These are phyloP conservation scores for Corythaeola cristata DNA, from an alignment of 2,113 vertebrate genomes.

Conservation along the genomic window DNA sequence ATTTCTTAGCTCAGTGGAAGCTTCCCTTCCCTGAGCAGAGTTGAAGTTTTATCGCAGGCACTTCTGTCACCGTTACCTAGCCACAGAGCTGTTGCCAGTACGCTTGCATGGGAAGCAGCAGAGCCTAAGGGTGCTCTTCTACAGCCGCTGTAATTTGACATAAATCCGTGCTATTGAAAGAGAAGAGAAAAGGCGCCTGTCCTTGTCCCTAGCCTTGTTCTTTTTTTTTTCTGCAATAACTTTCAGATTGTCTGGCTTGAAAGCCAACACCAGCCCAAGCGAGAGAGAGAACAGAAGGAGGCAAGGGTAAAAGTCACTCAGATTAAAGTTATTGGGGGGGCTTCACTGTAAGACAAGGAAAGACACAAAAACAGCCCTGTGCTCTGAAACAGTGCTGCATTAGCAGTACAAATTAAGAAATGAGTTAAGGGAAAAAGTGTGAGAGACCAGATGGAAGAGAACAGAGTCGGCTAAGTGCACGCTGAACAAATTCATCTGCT, in stretches of 20 bases:
- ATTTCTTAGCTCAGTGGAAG: background rate
- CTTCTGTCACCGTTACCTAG: background rate
- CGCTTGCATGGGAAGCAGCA: background rate
- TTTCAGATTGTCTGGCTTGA: background rate
- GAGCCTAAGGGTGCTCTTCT: background rate
- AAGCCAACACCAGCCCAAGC: background rate
- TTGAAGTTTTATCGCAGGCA: background rate
- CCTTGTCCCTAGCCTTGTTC: background rate
- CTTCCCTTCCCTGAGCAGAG: background rate
- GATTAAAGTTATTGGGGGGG: background rate
- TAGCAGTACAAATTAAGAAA: constrained; percentile 14
- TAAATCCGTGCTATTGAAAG: background rate
- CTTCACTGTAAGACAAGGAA: background rate
- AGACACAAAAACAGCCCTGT: background rate
- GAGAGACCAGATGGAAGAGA: constrained; percentile 43
- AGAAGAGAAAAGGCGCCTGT: background rate
- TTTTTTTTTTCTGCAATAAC: background rate
- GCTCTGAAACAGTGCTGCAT: constrained; percentile 3
- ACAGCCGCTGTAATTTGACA: background rate
- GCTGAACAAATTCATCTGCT: constrained; percentile 17
- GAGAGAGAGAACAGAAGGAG: background rate
- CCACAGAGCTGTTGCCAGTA: background rate
- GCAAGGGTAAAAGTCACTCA: background rate
- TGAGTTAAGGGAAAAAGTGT: constrained; percentile 20
- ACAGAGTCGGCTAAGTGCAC: background rate